phyloP scores from a whole-genome alignment of 2,888 invertebrate genomes.

The Stictocephala bisonia region DNA sequence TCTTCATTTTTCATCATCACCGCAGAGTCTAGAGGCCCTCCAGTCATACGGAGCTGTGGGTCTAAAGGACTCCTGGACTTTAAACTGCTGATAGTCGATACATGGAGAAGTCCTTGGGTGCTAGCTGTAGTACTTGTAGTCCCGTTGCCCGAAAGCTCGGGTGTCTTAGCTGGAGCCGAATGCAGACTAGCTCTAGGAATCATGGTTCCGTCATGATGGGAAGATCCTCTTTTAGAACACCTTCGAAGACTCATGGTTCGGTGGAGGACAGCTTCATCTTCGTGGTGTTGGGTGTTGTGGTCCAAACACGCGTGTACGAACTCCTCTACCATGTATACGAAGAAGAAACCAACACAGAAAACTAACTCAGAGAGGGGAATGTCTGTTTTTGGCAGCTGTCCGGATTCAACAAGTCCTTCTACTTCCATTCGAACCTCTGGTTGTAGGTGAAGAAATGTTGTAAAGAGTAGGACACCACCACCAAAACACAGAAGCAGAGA shows the following conservation, averaged over 20 bases:
- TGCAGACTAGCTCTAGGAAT: slow-evolving; percentile 61
- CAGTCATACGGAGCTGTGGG: slow-evolving; percentile 56
- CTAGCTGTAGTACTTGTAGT: slow-evolving; percentile 57
- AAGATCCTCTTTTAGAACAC: slow-evolving; percentile 62
- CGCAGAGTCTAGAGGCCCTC: slow-evolving; percentile 48
- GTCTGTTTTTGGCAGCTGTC: slow-evolving; percentile 65
- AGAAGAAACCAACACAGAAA: slow-evolving; percentile 73
- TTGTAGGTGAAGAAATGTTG: slow-evolving; percentile 73
- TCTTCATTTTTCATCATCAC: slow-evolving; percentile 45
- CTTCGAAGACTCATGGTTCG: slow-evolving; percentile 69
- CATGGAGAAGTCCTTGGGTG: slow-evolving; percentile 59
- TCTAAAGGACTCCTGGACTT: slow-evolving; percentile 55
- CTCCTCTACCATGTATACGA: slow-evolving; percentile 74
- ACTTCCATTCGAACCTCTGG: slow-evolving; percentile 74
- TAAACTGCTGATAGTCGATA: slow-evolving; percentile 51
- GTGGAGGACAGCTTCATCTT: slow-evolving; percentile 66
- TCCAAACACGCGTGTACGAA: slow-evolving; percentile 70
- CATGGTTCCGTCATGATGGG: slow-evolving; percentile 53
- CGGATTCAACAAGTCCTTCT: slow-evolving; percentile 65
- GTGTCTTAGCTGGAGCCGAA: slow-evolving; percentile 45
- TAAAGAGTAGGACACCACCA: slow-evolving; percentile 74
- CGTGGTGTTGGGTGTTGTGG: slow-evolving; percentile 60
- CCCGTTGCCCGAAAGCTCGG: slow-evolving; percentile 22
- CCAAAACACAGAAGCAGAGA: slow-evolving; percentile 73
- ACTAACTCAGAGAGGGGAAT: slow-evolving; percentile 69